Evolutionary conservation across 2,888 invertebrate species (phyloP).

Genomic region (Pristionchus maxplancki): DNA sequence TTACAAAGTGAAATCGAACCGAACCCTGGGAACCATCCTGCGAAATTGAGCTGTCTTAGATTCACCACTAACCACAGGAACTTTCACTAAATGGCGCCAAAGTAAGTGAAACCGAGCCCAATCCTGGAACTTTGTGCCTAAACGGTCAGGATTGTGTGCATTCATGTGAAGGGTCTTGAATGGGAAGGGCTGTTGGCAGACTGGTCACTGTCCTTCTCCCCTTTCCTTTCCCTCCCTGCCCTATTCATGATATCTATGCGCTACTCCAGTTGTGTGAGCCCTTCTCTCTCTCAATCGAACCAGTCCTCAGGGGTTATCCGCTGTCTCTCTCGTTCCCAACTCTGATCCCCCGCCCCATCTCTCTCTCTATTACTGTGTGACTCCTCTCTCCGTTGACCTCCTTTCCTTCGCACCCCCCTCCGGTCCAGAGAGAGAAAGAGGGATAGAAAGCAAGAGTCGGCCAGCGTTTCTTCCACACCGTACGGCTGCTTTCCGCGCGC

Average conservation of each 20-base stretch:
- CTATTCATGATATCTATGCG: constrained; percentile 48
- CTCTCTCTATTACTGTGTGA: constrained; percentile 14
- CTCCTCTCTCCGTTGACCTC: constrained; percentile 46
- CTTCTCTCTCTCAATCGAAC: constrained; percentile 44
- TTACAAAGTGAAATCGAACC: constrained; percentile 30
- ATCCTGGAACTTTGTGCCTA: neutral
- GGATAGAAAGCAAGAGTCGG: constrained; percentile 43
- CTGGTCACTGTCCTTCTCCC: neutral
- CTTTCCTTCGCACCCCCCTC: constrained; percentile 22
- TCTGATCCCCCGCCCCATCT: constrained; percentile 30
- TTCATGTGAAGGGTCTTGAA: constrained; percentile 22
- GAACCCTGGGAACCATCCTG: neutral
- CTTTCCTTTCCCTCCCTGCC: neutral
- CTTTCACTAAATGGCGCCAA: neutral
- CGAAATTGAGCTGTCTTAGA: neutral
- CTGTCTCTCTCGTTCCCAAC: constrained; percentile 28
- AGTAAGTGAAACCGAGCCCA: neutral
- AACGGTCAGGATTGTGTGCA: neutral
- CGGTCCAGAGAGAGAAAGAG: neutral
- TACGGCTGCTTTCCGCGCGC: neutral
- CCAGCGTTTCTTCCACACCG: constrained; percentile 32
- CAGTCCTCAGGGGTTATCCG: constrained; percentile 19
- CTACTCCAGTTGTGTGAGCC: constrained; percentile 43
- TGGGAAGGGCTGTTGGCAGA: neutral
- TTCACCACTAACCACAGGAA: too few relatives aligned